These are phyloP conservation scores for Heliothis subflexa DNA, from an alignment of 1,140 invertebrate species.

Conservation along the genomic window DNA sequence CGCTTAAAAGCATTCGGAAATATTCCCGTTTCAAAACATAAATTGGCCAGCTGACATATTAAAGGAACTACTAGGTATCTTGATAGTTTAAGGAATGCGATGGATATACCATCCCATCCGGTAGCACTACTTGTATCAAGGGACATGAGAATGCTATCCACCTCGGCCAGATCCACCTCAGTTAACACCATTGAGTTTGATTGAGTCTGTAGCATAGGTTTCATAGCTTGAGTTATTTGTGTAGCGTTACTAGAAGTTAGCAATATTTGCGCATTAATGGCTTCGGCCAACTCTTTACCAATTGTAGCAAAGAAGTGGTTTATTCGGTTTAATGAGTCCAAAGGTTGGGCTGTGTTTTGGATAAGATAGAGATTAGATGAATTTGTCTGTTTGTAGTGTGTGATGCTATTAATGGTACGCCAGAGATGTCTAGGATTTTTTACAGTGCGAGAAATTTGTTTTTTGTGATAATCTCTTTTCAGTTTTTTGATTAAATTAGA, in stretches of 20 bases:
- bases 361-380: neutral
- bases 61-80: no score
- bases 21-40: no score
- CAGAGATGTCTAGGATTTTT: no score
- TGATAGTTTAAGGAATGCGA: neutral
- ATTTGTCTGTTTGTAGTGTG: no score
- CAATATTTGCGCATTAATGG: neutral
- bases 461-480: no score
- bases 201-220: no score
- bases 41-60: no score
- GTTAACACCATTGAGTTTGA: neutral
- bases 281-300: neutral
- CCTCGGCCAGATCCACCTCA: neutral
- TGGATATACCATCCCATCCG: neutral
- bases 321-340: conserved; percentile 1
- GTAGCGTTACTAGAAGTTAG: neutral
- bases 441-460: no score
- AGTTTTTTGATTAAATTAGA: no score
- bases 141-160: neutral
- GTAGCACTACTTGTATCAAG: neutral
- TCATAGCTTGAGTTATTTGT: no score
- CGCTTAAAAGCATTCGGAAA: no score
- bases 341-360: neutral
- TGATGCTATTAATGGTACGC: no score
- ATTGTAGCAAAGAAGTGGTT: neutral